A percentile compares a stretch with the other conserved stretches of the same genome.
Evolutionary conservation across 2,113 vertebrate genomes (phyloP).

Genomic region (Montifringilla adamsi): DNA sequence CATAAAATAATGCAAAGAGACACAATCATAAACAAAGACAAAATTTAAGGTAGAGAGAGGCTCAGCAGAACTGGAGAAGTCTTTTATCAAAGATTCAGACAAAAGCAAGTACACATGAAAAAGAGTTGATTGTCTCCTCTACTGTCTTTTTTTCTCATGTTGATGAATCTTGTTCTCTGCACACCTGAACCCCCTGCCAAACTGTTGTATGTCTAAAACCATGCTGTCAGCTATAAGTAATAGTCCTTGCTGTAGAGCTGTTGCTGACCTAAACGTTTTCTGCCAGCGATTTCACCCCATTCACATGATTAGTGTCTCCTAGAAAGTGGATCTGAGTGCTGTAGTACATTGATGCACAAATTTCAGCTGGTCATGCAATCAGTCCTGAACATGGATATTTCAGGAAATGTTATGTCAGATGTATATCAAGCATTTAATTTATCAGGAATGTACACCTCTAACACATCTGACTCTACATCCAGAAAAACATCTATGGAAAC

Average conservation of each 20-base stretch:
- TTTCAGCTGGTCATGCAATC: neutral
- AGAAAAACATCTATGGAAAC: neutral
- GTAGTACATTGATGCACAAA: neutral
- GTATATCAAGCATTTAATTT: neutral
- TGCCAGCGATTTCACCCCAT: neutral
- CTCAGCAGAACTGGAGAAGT: neutral
- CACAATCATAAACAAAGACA: neutral
- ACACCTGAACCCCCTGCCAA: neutral
- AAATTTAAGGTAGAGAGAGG: neutral
- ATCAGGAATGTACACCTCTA: neutral
- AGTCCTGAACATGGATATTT: neutral
- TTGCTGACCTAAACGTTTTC: constrained; percentile 30
- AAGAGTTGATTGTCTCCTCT: neutral
- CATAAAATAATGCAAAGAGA: neutral
- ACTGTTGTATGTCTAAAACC: neutral
- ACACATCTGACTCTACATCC: neutral
- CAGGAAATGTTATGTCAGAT: neutral
- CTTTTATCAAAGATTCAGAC: neutral
- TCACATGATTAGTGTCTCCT: neutral
- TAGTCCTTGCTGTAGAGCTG: neutral
- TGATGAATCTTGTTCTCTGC: neutral
- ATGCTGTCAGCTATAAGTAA: neutral
- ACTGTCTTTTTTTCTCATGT: neutral
- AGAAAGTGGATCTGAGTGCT: neutral
- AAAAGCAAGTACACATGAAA: neutral